Conservation (phyloP, 2,113 vertebrate species). For the Oncorhynchus mykiss region DNA sequence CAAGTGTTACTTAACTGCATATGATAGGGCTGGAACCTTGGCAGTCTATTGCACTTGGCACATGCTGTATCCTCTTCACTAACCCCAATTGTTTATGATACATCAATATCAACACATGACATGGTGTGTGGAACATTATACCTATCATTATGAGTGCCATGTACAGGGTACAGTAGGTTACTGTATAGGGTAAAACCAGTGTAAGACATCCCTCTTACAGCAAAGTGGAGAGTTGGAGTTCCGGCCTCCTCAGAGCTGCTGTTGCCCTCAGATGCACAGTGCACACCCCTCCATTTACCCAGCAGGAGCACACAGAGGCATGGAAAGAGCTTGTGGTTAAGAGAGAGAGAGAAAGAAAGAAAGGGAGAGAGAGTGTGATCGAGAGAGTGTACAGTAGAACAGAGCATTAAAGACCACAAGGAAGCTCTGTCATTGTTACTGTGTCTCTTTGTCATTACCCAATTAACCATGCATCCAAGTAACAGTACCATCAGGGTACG, state of each 20-base stretch:
- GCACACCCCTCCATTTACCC: slow-evolving; percentile 47
- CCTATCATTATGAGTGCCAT: too few species aligned
- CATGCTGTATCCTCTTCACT: too few species aligned
- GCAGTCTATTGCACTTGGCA: too few species aligned
- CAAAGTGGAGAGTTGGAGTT: slow-evolving; percentile 16
- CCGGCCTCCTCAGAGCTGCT: slow-evolving; percentile 26
- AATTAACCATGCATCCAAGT: background rate
- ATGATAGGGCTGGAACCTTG: too few species aligned
- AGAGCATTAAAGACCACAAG: background rate
- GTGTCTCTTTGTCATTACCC: slow-evolving; percentile 19
- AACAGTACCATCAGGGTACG: background rate
- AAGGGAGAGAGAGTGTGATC: background rate
- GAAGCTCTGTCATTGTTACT: background rate
- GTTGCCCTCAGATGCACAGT: slow-evolving; percentile 33
- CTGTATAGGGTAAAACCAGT: too few species aligned
- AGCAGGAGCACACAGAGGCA: slow-evolving; percentile 37
- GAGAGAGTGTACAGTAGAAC: background rate
- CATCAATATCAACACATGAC: too few species aligned
- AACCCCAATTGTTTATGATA: too few species aligned
- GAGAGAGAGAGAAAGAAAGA: background rate
- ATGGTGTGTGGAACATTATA: too few species aligned
- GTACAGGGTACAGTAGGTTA: too few species aligned
- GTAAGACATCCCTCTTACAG: too few species aligned
- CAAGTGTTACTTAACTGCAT: background rate
- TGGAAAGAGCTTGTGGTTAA: slow-evolving; percentile 17